Evolutionary conservation across 1,140 invertebrate species (phyloP).

Genomic region (Bilobella aurantiaca): DNA sequence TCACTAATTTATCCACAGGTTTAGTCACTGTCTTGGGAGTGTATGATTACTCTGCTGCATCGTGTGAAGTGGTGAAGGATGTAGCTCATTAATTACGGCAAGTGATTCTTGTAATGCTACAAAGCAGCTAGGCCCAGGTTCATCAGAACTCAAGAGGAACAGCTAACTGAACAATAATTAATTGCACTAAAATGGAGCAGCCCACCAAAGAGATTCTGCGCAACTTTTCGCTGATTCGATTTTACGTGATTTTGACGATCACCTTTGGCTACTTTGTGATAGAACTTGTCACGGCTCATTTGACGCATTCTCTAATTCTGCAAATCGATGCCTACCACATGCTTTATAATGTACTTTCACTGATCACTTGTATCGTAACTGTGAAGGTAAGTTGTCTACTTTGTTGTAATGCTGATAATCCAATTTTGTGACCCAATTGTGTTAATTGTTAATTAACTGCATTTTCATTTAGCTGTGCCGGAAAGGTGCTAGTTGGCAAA

Average conservation of each 20-base stretch:
- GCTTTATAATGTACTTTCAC: constrained; percentile 59
- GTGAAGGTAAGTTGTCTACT: constrained; percentile 52
- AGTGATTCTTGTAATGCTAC: no score
- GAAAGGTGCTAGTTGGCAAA: constrained; percentile 49
- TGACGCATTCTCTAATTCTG: constrained; percentile 70
- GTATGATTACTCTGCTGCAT: no score
- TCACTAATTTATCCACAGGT: no score
- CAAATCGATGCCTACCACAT: constrained; percentile 75
- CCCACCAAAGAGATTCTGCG: constrained; percentile 17
- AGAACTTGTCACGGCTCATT: constrained; percentile 62
- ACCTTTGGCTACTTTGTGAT: constrained; percentile 59
- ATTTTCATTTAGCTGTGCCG: constrained; percentile 16
- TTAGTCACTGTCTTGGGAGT: no score
- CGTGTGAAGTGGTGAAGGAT: no score
- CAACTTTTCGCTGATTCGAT: constrained; percentile 27
- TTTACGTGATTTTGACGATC: constrained; percentile 58
- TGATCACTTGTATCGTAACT: constrained; percentile 59
- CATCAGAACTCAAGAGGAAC: constrained; percentile 2
- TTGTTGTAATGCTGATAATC: not conserved
- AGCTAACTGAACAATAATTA: no score
- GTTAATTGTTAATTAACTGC: not conserved
- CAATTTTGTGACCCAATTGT: not conserved
- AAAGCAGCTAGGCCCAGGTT: no score
- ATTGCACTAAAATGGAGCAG: no score
- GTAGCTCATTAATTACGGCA: no score